phyloP scores from a whole-genome alignment of 30 jellyfish, hydroid and myxozoan species.

The Catostylus mosaicus region DNA sequence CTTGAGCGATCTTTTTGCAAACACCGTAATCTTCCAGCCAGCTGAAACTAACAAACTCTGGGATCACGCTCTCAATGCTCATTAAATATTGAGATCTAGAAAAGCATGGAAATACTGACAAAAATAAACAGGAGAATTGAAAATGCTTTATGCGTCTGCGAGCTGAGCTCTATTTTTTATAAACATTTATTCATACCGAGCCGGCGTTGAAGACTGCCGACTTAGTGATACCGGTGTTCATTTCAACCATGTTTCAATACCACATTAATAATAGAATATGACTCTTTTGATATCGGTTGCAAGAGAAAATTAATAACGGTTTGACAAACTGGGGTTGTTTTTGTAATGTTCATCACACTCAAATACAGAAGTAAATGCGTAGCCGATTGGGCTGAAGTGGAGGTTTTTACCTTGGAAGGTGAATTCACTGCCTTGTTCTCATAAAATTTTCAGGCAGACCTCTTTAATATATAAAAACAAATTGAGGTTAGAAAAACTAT shows the following conservation, averaged over 20 bases:
- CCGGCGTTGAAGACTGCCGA: background rate
- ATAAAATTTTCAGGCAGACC: no score
- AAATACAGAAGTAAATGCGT: no score
- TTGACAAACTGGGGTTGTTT: background rate
- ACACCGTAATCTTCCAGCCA: conserved; percentile 7
- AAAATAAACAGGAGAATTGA: background rate
- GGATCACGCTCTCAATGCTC: background rate
- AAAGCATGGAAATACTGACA: background rate
- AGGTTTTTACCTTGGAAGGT: no score
- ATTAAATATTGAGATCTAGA: conserved; percentile 9
- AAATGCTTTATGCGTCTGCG: background rate
- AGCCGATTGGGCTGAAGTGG: no score
- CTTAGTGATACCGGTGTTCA: background rate
- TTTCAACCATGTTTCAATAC: background rate
- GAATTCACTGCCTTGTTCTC: no score
- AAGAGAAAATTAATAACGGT: background rate
- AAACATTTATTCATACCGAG: background rate
- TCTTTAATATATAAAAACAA: no score
- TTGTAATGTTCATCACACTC: no score
- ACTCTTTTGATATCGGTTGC: background rate
- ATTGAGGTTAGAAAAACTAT: no score
- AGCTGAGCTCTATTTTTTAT: background rate
- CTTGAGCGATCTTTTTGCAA: background rate
- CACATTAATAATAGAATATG: background rate
- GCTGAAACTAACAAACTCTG: conserved; percentile 18